Evolutionary conservation across 2,113 vertebrate genomes (phyloP), one percentile per base, ranked within the genome.

Genomic region (Tachuris rubrigastra): DNA sequence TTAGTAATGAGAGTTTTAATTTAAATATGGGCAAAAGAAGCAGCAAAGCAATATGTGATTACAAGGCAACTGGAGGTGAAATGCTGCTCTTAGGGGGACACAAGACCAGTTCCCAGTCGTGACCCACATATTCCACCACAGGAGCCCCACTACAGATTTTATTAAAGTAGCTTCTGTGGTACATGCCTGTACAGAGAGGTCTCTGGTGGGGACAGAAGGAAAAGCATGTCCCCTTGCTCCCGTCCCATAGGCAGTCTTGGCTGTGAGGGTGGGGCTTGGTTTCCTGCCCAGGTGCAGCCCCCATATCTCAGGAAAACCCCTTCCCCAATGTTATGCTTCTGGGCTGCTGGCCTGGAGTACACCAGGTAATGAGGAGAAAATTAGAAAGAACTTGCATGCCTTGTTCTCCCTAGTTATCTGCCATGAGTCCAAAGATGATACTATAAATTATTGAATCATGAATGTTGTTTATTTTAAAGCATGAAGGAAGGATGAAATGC

Each of bases 31-130:
- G 21, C 24, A 80, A 65, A 46, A 83, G 35, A 83, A 85, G 20
- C 25, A 89, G 56, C 31, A 67, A 55, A 91, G 39, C 2, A 2
- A 0, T 55, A 46, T 8, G n/a, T 46, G 28, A 60, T 18, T 25
- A 33, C 27, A 76, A 76, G 53, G 28, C 8, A 27, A 39, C 24
- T 8, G 24, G 16, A 23, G 50, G 11, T 5, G 15, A 31, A 37
- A 15, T 0, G 3, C 21, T 79, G 28, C 31, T 66, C 31, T 24
- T 18, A 6, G 2, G 3, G 3, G 2, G 4, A 31, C 17, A 3
- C 59, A 49, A 72, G 25, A 5, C 15, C 17, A 6, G 27, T 14
- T 77, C 25, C 19, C 14, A 6, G n/a, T 2, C 0, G 6, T 21
- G 56, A 77, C 8, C 25, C 28, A 60, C 30, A 41, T 2, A 6